A percentile compares a stretch with the other conserved stretches of the same genome.
Conservation (phyloP, 2,113 vertebrate species). For the Eulemur rufifrons region DNA sequence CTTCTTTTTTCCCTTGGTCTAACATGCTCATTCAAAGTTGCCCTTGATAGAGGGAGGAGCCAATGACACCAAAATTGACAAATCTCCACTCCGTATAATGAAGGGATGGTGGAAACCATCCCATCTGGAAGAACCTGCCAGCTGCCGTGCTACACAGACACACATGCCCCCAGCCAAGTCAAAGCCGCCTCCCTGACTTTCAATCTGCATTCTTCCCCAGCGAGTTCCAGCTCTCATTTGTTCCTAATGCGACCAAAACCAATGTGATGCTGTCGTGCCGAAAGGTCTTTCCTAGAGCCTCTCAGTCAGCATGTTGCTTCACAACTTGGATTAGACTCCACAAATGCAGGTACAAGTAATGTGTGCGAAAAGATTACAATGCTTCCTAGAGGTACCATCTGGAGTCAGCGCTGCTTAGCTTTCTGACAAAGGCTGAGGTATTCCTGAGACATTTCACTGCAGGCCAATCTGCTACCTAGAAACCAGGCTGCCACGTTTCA, state of each 20-base stretch:
- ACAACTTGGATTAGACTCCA: conserved; percentile 46
- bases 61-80: neutral
- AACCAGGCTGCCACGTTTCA: conserved; percentile 56
- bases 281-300: conserved; percentile 45
- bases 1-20: neutral
- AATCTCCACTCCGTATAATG: neutral
- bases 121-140: neutral
- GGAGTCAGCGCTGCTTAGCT: conserved; percentile 64
- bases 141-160: neutral
- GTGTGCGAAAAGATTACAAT: conserved; percentile 52
- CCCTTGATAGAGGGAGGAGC: neutral
- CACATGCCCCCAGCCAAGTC: neutral
- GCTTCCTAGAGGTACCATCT: conserved; percentile 72
- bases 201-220: neutral
- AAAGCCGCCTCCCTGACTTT: neutral
- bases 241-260: conserved; percentile 16
- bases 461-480: conserved; percentile 46
- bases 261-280: conserved; percentile 12
- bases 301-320: conserved; percentile 56
- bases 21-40: neutral
- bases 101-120: neutral
- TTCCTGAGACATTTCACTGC: conserved; percentile 45
- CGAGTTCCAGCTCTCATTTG: conserved; percentile 24
- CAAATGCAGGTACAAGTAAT: conserved; percentile 73
- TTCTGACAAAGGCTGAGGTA: conserved; percentile 59